Percentiles rank a stretch among this genome's conserved stretches.
Conservation (phyloP, 23 tunicate genomes). For the Trididemnum miniatum region DNA sequence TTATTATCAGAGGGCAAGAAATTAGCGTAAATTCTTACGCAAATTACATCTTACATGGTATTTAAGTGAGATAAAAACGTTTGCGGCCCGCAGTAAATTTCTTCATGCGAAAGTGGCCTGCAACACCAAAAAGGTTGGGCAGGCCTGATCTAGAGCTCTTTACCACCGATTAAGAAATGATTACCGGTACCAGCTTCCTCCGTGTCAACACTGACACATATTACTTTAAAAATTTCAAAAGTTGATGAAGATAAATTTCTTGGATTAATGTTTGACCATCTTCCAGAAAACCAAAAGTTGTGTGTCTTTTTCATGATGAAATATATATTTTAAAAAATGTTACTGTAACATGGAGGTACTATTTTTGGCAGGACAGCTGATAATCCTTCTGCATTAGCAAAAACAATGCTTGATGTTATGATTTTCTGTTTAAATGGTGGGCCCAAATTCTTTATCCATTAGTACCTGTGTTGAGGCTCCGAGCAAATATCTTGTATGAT, state of each 20-base stretch:
- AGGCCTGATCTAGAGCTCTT: no score
- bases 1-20: no score
- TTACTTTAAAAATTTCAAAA: slow-evolving; percentile 20
- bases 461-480: neutral
- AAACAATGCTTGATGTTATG: slow-evolving; percentile 20
- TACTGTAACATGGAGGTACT: slow-evolving; percentile 23
- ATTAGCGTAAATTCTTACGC: no score
- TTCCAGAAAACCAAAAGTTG: neutral
- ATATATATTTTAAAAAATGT: slow-evolving; percentile 23
- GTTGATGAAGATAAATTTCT: neutral
- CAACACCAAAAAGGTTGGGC: no score
- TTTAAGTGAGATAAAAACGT: no score
- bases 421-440: neutral
- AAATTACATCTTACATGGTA: no score
- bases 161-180: slow-evolving; percentile 4
- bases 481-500: neutral
- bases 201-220: slow-evolving; percentile 2
- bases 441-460: neutral
- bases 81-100: no score
- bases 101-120: no score
- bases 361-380: slow-evolving; percentile 1
- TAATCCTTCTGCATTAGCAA: slow-evolving; percentile 17
- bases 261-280: neutral
- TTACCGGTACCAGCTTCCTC: neutral
- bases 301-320: slow-evolving; percentile 24